phyloP scores from a whole-genome alignment of 2,888 invertebrate species.

The Muscina levida region DNA sequence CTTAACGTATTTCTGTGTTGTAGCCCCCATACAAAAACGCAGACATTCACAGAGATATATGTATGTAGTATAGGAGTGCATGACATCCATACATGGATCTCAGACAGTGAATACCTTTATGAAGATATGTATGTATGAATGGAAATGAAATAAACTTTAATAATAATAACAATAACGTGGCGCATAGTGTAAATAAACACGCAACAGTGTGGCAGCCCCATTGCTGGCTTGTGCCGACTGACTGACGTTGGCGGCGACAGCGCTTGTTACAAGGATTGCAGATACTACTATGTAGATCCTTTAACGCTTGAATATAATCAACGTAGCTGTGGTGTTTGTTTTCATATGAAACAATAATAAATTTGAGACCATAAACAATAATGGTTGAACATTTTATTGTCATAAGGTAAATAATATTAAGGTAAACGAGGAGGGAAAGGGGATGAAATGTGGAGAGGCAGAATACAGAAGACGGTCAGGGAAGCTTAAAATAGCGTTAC shows the following conservation, averaged over 20 bases:
- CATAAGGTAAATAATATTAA: slow-evolving; percentile 31
- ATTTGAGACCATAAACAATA: slow-evolving; percentile 47
- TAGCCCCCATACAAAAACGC: no score
- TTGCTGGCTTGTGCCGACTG: background rate
- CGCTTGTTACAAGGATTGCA: background rate
- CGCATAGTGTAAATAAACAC: slow-evolving; percentile 51
- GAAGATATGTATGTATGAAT: background rate
- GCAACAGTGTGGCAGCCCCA: slow-evolving; percentile 22
- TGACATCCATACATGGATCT: no score
- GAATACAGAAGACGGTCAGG: no score
- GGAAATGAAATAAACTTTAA: slow-evolving; percentile 37
- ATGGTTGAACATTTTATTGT: slow-evolving; percentile 42
- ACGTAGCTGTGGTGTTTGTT: slow-evolving; percentile 13
- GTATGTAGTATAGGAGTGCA: no score
- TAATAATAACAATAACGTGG: slow-evolving; percentile 46
- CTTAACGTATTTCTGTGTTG: no score
- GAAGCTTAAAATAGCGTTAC: background rate
- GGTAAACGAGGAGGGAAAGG: background rate
- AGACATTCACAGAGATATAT: no score
- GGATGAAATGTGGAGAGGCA: no score
- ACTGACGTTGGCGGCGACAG: background rate
- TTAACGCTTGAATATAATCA: background rate
- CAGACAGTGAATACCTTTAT: no score
- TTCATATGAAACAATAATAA: slow-evolving; percentile 10
- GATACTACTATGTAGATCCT: slow-evolving; percentile 16